Evolutionary conservation across 2,113 vertebrate genomes (phyloP), one percentile per base, ranked within the genome.

Genomic region (Eublepharis macularius): DNA sequence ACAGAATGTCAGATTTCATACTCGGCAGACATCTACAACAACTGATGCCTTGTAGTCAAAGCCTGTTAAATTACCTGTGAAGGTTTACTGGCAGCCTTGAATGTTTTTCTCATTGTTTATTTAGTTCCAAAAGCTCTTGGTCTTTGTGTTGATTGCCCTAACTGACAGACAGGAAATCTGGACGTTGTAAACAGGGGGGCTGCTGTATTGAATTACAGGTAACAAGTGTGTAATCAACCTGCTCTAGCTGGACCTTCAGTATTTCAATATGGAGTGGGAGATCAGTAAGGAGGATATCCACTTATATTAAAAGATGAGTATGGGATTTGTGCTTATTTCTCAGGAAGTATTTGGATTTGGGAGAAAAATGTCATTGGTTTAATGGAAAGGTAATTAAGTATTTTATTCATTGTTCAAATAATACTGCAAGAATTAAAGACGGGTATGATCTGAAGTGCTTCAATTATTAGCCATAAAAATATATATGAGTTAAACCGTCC

Each of bases 151-250:
- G 93, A 96, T 90, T 92, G 94, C 93, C 94, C 91, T 95, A 94
- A 94, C 96, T 95, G 95, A 96, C 96, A 95, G 96, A 94, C 92
- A 94, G 96, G 95, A 96, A 95, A 93, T 93, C 95, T 95, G 95
- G 95, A 94, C 94, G 94, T 94, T 94, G 96, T 95, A 95, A 96
- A 94, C 93, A 95, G 95, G 89, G n/a, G 95, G 57, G 19, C 90
- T 86, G 85, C 91, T 93, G 94, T 95, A 94, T 88, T 95, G 95
- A 95, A 95, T 96, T 95, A 96, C 94, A 96, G 96, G 95, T 90
- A 88, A 89, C 94, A 95, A 95, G 95, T 95, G 95, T 94, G 92
- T 90, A 93, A 94, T 93, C 94, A 94, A 94, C 95, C 94, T 95
- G 93, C 88, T 90, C 86, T 85, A 91, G 87, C 92, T 90, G 93